phyloP scores from a whole-genome alignment of 2,797 vertebrate genomes.

The Propithecus perrieri region DNA sequence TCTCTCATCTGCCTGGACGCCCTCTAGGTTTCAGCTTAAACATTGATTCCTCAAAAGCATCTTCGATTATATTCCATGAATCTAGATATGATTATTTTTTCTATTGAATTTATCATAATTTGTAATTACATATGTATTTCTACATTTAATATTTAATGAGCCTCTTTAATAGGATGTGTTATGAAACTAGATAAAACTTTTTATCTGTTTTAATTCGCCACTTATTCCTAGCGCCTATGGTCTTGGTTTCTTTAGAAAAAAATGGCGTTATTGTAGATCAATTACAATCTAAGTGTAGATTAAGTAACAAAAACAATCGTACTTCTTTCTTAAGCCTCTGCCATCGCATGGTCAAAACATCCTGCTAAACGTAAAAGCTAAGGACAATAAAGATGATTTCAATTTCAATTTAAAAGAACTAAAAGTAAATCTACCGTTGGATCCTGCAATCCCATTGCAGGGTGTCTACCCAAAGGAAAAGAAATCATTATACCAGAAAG shows the following conservation, averaged over 20 bases:
- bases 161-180: background rate
- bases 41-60: background rate
- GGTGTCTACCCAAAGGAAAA: no score
- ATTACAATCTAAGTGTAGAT: background rate
- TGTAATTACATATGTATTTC: background rate
- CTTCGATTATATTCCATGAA: background rate
- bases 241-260: background rate
- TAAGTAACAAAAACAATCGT: background rate
- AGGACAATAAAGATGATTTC: background rate
- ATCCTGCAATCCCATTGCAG: no score
- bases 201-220: background rate
- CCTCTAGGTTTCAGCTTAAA: background rate
- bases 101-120: background rate
- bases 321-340: background rate
- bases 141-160: background rate
- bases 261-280: background rate
- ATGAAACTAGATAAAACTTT: background rate
- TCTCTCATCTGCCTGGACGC: background rate
- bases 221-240: background rate
- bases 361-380: background rate
- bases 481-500: no score
- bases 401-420: background rate
- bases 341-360: background rate
- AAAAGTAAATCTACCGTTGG: no score
- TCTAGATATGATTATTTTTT: background rate